These are phyloP conservation scores for Acomys russatus DNA, from an alignment of 2,797 vertebrate genomes.

Conservation along the genomic window DNA sequence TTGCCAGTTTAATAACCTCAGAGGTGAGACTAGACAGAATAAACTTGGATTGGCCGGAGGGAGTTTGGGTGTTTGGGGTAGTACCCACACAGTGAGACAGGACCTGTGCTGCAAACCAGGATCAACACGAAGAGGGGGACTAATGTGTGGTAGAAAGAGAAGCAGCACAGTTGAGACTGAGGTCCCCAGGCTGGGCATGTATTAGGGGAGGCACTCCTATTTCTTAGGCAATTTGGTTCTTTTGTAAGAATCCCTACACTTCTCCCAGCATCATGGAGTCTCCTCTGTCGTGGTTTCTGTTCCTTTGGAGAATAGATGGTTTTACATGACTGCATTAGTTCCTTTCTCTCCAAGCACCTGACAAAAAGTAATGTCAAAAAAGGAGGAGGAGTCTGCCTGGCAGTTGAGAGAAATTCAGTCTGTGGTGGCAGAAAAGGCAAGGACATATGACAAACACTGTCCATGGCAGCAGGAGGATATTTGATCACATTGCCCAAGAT, in stretches of 20 bases:
- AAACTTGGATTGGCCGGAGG: background rate
- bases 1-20: conserved; percentile 71
- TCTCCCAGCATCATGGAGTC: background rate
- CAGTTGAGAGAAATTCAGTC: too few species aligned
- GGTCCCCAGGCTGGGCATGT: too few species aligned
- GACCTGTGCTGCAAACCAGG: background rate
- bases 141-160: background rate
- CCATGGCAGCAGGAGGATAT: background rate
- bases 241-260: background rate
- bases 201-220: background rate
- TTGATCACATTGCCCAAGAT: background rate
- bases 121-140: background rate
- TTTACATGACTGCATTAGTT: background rate
- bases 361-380: background rate
- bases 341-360: background rate
- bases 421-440: background rate
- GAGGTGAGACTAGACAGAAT: conserved; percentile 43
- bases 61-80: background rate
- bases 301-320: background rate
- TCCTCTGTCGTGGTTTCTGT: background rate
- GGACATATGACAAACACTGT: background rate
- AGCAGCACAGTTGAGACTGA: too few species aligned
- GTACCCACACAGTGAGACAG: background rate
- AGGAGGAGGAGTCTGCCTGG: background rate
- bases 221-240: background rate